Conservation (phyloP, 2,797 vertebrate genomes). For the Adelosebastes latens region DNA sequence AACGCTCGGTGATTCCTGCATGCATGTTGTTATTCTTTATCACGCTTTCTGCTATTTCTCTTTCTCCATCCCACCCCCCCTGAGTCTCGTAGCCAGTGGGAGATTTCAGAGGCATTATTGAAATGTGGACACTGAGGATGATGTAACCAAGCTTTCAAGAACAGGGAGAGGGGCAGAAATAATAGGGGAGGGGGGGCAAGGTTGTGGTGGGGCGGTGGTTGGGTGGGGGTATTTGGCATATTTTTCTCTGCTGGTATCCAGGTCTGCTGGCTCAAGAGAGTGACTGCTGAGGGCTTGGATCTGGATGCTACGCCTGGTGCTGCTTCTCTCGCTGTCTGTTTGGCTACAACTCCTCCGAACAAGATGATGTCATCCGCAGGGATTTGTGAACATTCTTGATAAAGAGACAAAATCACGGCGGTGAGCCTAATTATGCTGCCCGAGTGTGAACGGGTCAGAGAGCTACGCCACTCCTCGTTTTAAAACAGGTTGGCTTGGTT, state of each 20-base stretch:
- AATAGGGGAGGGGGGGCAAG: conserved; percentile 45
- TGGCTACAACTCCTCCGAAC: conserved; percentile 66
- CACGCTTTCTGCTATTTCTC: conserved; percentile 49
- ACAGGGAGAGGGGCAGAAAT: conserved; percentile 69
- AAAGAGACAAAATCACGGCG: conserved; percentile 65
- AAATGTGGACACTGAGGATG: conserved; percentile 76
- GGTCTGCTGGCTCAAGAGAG: conserved; percentile 75
- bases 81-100: conserved; percentile 51
- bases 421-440: conserved; percentile 49
- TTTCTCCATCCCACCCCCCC: conserved; percentile 13
- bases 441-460: conserved; percentile 47
- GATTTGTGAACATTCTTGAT: conserved; percentile 76
- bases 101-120: conserved; percentile 72
- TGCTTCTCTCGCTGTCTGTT: conserved; percentile 71
- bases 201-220: conserved; percentile 21
- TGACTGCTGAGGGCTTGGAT: conserved; percentile 78
- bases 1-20: conserved; percentile 33
- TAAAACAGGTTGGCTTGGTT: neutral
- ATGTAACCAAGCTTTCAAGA: conserved; percentile 76
- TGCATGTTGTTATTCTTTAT: conserved; percentile 38
- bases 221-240: conserved; percentile 64
- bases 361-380: conserved; percentile 76
- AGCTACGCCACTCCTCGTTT: neutral
- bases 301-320: conserved; percentile 58
- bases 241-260: conserved; percentile 71